Percentiles rank a stretch among this genome's conserved stretches.
Conservation (phyloP, 2,888 invertebrate genomes). For the Orthonychiurus folsomi region DNA sequence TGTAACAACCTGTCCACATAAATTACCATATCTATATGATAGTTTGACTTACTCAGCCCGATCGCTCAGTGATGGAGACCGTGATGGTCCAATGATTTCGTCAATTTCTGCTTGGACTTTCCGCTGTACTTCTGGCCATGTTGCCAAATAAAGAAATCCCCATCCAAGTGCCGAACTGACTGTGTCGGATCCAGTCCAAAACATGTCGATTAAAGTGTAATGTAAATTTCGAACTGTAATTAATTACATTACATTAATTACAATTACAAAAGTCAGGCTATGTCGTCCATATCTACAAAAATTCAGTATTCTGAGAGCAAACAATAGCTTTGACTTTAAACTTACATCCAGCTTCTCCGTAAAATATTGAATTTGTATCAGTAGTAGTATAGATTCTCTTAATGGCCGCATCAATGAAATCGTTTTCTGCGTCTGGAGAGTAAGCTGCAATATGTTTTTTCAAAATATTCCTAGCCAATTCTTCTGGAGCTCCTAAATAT, state of each 20-base stretch:
- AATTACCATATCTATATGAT: neutral
- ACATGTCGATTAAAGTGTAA: conserved; percentile 19
- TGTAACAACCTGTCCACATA: neutral
- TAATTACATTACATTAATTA: no score
- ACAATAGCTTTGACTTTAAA: neutral
- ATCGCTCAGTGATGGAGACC: conserved; percentile 14
- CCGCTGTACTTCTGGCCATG: conserved; percentile 18
- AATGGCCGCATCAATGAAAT: conserved; percentile 40
- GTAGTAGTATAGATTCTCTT: conserved; percentile 34
- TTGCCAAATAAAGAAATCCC: conserved; percentile 18
- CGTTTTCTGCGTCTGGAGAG: conserved; percentile 29
- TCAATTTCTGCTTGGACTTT: conserved; percentile 22
- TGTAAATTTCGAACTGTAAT: conserved; percentile 17
- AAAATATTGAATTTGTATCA: conserved; percentile 32
- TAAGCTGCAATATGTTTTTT: conserved; percentile 34
- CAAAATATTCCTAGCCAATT: conserved; percentile 30
- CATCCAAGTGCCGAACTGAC: conserved; percentile 18
- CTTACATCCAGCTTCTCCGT: conserved; percentile 22
- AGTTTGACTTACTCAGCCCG: no score
- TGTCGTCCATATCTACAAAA: neutral
- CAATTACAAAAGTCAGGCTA: no score
- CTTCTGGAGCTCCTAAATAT: conserved; percentile 33
- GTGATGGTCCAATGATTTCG: conserved; percentile 1
- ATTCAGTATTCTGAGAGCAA: neutral
- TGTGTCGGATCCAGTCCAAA: conserved; percentile 23